Evolutionary conservation across 2,113 vertebrate genomes (phyloP), one percentile per base, ranked within the genome.

Genomic region (Cyprinodon tularosa): DNA sequence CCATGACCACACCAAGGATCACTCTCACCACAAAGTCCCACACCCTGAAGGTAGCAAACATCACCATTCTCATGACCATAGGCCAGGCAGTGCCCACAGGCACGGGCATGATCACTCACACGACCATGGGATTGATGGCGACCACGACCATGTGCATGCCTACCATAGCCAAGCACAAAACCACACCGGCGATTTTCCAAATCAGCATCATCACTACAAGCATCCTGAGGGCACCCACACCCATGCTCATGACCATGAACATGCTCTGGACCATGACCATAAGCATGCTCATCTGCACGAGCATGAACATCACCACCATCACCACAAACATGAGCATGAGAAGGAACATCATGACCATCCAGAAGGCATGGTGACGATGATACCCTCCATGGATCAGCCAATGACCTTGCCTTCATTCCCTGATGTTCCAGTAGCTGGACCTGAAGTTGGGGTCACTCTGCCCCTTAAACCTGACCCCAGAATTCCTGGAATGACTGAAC

Each of bases 251-350:
- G 93, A 94, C 75, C 93, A 94, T 1, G 93, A 94, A 71, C 9
- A 89, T 0, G 90, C 91, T 0, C 86, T 94, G 57, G 93, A 94
- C 76, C 94, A 95, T 11, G 80, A 92, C 7, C 94, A 95, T 84
- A 88, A 87, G 48, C 94, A 94, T 63, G 37, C 14, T 29, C 94
- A 94, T 76, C 84, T 93, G 68, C 93, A 94, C 3, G 83, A 84
- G 3, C 89, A 95, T 2, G 93, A 95, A 80, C 94, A 95, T 84
- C 93, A 95, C 70, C 92, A 93, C 70, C 94, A 94, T 63, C 92
- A 94, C 71, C 93, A 94, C 1, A 29, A 79, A 0, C 91, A 93
- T 7, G 11, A 48, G 0, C 91, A 90, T 11, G 70, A 84, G 29
- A 12, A 1, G 0, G 0, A 3, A 1, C 0, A 1, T 4, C 88